These are phyloP conservation scores for Cebus imitator DNA, from an alignment of 2,113 vertebrate genomes.

Conservation along the genomic window DNA sequence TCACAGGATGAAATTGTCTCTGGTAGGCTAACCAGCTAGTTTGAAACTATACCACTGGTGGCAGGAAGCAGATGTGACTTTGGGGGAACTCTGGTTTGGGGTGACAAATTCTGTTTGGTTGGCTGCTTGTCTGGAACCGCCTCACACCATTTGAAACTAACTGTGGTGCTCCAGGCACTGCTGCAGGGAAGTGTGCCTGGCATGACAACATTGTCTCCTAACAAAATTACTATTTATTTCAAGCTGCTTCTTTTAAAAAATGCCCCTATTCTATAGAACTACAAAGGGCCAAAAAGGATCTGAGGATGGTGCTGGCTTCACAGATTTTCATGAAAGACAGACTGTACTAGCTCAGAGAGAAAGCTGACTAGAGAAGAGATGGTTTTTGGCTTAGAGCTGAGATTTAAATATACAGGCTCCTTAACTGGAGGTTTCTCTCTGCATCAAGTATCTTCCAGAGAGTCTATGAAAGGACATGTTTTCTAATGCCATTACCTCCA, in stretches of 20 bases:
- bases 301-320: neutral
- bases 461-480: neutral
- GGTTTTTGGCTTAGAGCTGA: constrained; percentile 21
- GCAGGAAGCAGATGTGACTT: neutral
- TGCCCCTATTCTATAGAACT: constrained; percentile 59
- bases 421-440: neutral
- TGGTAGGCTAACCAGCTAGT: neutral
- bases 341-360: neutral
- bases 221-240: constrained; percentile 69
- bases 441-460: neutral
- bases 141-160: neutral
- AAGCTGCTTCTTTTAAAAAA: constrained; percentile 61
- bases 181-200: constrained; percentile 47
- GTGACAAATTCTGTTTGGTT: neutral
- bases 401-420: neutral
- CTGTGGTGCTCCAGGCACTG: neutral
- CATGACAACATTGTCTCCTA: constrained; percentile 46
- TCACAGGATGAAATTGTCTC: neutral
- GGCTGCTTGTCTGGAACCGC: neutral
- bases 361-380: neutral
- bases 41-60: neutral
- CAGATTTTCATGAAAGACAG: constrained; percentile 43
- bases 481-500: neutral
- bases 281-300: constrained; percentile 54
- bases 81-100: neutral